Evolutionary conservation across 2,888 invertebrate genomes (phyloP).

Genomic region (Megamerina dolium): DNA sequence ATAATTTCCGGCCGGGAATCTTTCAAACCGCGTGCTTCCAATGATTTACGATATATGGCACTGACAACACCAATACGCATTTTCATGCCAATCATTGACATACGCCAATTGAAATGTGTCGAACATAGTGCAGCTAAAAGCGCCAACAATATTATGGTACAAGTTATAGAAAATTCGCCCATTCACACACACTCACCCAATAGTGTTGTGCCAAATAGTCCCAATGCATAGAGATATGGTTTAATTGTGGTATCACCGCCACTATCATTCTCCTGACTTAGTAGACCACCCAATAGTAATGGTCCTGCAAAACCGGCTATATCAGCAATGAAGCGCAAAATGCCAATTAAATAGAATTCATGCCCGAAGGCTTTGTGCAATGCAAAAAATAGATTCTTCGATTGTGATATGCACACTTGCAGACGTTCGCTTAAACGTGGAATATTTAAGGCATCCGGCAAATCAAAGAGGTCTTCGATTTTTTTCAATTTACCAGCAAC

Average conservation of each 20-base stretch:
- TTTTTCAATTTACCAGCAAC: slow-evolving; percentile 63
- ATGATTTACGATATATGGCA: slow-evolving; percentile 63
- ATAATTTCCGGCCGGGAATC: slow-evolving; percentile 76
- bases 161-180: background rate
- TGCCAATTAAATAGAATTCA: slow-evolving; percentile 78
- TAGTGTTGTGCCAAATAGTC: slow-evolving; percentile 61
- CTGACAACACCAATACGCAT: slow-evolving; percentile 81
- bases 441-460: slow-evolving; percentile 53
- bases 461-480: slow-evolving; percentile 76
- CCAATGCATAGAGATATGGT: slow-evolving; percentile 60
- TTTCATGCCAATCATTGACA: slow-evolving; percentile 77
- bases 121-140: slow-evolving; percentile 68
- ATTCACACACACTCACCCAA: slow-evolving; percentile 55
- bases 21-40: slow-evolving; percentile 49
- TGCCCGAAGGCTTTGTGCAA: slow-evolving; percentile 71
- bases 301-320: slow-evolving; percentile 84
- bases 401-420: slow-evolving; percentile 43
- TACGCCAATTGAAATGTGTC: slow-evolving; percentile 84
- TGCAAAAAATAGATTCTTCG: slow-evolving; percentile 58
- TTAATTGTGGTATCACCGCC: slow-evolving; percentile 65
- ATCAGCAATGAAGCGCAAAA: slow-evolving; percentile 78
- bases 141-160: background rate
- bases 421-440: slow-evolving; percentile 39
- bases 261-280: slow-evolving; percentile 51
- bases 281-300: slow-evolving; percentile 73